Evolutionary conservation across 2,113 vertebrate genomes (phyloP).

Genomic region (Sphyrna mokarran): DNA sequence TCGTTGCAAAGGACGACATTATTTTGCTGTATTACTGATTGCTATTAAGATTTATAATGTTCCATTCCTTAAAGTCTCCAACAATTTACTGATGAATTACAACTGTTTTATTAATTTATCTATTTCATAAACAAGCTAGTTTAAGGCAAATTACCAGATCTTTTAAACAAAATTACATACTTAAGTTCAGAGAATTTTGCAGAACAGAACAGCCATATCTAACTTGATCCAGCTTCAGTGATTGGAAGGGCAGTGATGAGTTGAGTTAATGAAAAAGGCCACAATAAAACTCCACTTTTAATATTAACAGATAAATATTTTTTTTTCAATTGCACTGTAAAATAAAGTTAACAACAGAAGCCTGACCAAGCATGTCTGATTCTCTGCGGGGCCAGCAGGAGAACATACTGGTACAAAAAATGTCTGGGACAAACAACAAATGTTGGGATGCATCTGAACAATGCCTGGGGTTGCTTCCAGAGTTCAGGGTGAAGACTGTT

Average conservation of each 20-base stretch:
- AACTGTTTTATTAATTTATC: background rate
- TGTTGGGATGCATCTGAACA: too few species aligned
- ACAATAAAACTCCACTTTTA: background rate
- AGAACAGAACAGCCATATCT: background rate
- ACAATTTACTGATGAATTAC: background rate
- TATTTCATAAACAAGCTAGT: background rate
- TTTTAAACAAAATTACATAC: background rate
- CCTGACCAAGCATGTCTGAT: too few species aligned
- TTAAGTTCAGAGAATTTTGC: background rate
- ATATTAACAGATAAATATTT: background rate
- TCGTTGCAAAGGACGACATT: background rate
- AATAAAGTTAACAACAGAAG: background rate
- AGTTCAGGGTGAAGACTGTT: too few species aligned
- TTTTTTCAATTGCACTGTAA: too few species aligned
- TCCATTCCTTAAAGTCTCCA: background rate
- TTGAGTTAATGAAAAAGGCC: background rate
- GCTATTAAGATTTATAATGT: background rate
- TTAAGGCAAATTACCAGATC: background rate
- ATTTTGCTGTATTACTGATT: background rate
- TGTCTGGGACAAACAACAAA: too few species aligned
- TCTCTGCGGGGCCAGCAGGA: too few species aligned
- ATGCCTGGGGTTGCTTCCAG: too few species aligned
- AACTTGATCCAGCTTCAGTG: background rate
- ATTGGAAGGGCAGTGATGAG: background rate
- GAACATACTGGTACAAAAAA: too few species aligned